A percentile compares a stretch with the other conserved stretches of the same genome.
Conservation (phyloP, 1,140 invertebrate species). For the Limonius californicus region DNA sequence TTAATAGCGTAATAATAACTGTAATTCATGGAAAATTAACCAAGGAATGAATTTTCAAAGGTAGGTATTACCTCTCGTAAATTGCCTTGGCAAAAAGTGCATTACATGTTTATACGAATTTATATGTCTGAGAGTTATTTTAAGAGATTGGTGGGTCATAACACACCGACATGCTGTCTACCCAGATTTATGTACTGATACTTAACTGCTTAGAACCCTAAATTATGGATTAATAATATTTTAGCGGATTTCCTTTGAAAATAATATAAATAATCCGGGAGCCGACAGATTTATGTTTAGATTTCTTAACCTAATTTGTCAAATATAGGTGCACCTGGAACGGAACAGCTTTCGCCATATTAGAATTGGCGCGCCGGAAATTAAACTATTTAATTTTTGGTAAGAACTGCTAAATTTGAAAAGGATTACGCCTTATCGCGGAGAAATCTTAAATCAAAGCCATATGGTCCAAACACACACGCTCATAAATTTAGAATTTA, state of each 20-base stretch:
- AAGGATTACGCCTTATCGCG: background rate
- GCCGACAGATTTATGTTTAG: slow-evolving; percentile 11
- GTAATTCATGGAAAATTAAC: too few relatives aligned
- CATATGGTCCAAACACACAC: background rate
- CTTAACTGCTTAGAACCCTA: slow-evolving; percentile 12
- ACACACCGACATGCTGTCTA: slow-evolving; percentile 15
- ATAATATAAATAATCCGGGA: slow-evolving; percentile 11
- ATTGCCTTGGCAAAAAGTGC: slow-evolving; percentile 5
- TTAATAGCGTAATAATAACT: too few relatives aligned
- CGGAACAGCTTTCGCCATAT: background rate
- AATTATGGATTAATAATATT: slow-evolving; percentile 18
- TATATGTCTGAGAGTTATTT: slow-evolving; percentile 13
- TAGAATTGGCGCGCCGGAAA: too few relatives aligned
- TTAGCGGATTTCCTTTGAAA: slow-evolving; percentile 17
- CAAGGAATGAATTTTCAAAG: background rate
- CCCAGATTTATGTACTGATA: slow-evolving; percentile 13
- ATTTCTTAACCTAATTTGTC: slow-evolving; percentile 8
- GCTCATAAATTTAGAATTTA: background rate
- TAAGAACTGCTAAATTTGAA: background rate
- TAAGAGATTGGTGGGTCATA: slow-evolving; percentile 14
- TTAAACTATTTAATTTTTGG: too few relatives aligned
- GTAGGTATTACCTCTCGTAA: background rate
- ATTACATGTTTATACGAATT: slow-evolving; percentile 9
- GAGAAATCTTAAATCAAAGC: background rate
- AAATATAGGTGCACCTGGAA: background rate